Base-by-base conservation (phyloP, 1,140 invertebrate genomes). In the Cecropterus lyciades region DNA sequence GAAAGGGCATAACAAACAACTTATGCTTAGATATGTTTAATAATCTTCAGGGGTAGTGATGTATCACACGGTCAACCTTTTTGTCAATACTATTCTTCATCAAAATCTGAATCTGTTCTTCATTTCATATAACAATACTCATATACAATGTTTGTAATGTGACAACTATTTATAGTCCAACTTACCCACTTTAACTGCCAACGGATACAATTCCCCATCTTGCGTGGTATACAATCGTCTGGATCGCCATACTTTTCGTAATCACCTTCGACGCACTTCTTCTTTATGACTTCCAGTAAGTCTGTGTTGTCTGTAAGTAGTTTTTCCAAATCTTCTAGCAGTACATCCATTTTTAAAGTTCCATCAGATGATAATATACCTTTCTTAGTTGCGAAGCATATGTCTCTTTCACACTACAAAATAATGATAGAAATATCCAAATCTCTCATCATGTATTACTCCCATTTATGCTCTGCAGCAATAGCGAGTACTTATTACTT, bases 341-440 rank as follows among this genome's bases (percentile, higher is more conserved):
- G 17, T 3, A 17, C 30, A 15, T 55, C 27, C 15, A 49, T 63
- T 11, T 70, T 52, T 40, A 70, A 13, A 30, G 14, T 48, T 14
- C 49, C 51, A 51, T 66, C 56, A 8, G 14, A 14, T 3, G 56
- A 56, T 3, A 30, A 17, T 9, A 63, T 56, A 1, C 69, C 64
- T 13, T 48, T 30, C 30, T 70, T 70, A 15, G 60, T 62, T 15
- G 49, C 69, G 42, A 70, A 48, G 15, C 69, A 70, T 48, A 56
- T 3, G 11, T 48, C 33, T 11, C 15, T 16, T 5, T 66, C 64
- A 45, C 69, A 70, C 69, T 70, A 43, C 24, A 65, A 70, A 33
- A 33, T 9, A n/a, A n/a, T n/a, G n/a, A n/a, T n/a, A n/a, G n/a
- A n/a, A n/a, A n/a, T n/a, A n/a, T n/a, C n/a, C n/a, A n/a, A n/a